These are phyloP conservation scores for Metridium senile DNA, from an alignment of 92 coral and sea anemone species.

Conservation along the genomic window DNA sequence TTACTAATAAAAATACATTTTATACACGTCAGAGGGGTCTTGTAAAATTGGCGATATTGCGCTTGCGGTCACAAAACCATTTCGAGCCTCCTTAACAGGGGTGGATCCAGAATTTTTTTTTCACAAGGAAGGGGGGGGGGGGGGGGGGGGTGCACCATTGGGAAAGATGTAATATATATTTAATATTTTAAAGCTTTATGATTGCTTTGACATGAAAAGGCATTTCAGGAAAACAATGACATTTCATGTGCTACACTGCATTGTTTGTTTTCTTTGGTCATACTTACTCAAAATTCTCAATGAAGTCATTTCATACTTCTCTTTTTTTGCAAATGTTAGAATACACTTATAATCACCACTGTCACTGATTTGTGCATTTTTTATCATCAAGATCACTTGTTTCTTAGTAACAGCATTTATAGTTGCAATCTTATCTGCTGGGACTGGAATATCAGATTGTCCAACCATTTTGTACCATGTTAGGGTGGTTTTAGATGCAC, in stretches of 20 bases:
- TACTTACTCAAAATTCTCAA: slow-evolving; percentile 20
- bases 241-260: too few relatives aligned
- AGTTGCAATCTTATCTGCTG: not conserved
- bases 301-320: not conserved
- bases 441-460: not conserved
- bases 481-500: not conserved
- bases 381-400: not conserved
- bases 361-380: slow-evolving; percentile 18
- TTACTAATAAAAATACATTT: too few relatives aligned
- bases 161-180: too few relatives aligned
- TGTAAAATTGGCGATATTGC: too few relatives aligned
- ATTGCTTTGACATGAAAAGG: too few relatives aligned
- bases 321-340: not conserved
- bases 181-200: not conserved
- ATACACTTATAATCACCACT: slow-evolving; percentile 8
- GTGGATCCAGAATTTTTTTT: too few relatives aligned
- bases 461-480: slow-evolving; percentile 14
- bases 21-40: too few relatives aligned
- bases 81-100: too few relatives aligned
- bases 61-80: too few relatives aligned
- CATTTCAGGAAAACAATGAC: not conserved
- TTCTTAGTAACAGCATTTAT: not conserved
- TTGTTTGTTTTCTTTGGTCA: not conserved
- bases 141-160: too few relatives aligned
- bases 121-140: too few relatives aligned